A percentile compares a stretch with the other conserved stretches of the same genome.
These are phyloP conservation scores for Acronicta alni DNA, from an alignment of 2,888 invertebrate species.

Conservation along the genomic window DNA sequence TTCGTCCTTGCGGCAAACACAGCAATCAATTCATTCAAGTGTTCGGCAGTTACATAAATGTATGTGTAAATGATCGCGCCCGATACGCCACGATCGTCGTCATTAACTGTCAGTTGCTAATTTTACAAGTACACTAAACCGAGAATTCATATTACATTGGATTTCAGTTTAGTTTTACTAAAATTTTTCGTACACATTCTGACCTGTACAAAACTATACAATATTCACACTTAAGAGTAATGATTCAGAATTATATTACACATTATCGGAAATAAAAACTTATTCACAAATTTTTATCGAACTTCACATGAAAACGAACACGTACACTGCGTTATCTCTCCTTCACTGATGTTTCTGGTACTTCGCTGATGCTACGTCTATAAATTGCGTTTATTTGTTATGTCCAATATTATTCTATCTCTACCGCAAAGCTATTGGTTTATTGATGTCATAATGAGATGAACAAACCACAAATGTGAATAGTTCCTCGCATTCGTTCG, in stretches of 20 bases:
- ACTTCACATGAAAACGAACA: slow-evolving; percentile 54
- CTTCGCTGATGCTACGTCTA: slow-evolving; percentile 50
- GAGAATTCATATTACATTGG: slow-evolving; percentile 46
- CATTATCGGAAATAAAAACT: slow-evolving; percentile 42
- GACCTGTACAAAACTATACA: slow-evolving; percentile 1
- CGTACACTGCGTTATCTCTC: slow-evolving; percentile 55
- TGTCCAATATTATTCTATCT: slow-evolving; percentile 25
- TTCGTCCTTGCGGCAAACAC: slow-evolving; percentile 34
- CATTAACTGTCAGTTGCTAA: slow-evolving; percentile 60
- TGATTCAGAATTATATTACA: slow-evolving; percentile 17
- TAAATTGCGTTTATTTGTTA: slow-evolving; percentile 42
- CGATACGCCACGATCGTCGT: slow-evolving; percentile 45
- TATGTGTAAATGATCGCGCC: slow-evolving; percentile 50
- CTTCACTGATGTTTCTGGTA: slow-evolving; percentile 52
- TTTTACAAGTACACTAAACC: slow-evolving; percentile 58
- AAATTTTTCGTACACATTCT: slow-evolving; percentile 2
- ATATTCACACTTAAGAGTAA: slow-evolving; percentile 15
- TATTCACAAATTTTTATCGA: slow-evolving; percentile 58
- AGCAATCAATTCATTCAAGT: slow-evolving; percentile 33
- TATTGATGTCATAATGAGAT: slow-evolving; percentile 27
- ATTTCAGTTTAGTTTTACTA: slow-evolving; percentile 22
- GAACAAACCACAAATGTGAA: slow-evolving; percentile 52
- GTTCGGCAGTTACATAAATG: slow-evolving; percentile 48
- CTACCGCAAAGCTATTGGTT: slow-evolving; percentile 43
- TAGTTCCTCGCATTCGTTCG: slow-evolving; percentile 48